These are phyloP conservation scores for Platycheirus rosarum DNA, from an alignment of 2,888 invertebrate genomes.

Conservation along the genomic window DNA sequence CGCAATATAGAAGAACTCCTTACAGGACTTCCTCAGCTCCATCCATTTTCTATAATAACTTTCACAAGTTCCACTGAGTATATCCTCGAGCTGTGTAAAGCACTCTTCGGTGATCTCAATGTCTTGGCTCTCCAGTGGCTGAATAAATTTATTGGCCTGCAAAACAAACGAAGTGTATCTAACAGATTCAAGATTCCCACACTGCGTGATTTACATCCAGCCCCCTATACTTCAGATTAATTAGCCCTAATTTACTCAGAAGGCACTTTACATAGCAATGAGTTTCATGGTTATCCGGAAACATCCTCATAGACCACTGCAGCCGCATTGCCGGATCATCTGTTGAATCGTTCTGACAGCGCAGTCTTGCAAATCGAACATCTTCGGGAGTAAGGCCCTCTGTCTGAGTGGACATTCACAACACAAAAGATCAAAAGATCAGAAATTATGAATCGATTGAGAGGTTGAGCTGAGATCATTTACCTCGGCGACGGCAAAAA, in stretches of 20 bases:
- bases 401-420: background rate
- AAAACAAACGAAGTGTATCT: background rate
- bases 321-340: constrained; percentile 50
- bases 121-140: constrained; percentile 55
- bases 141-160: constrained; percentile 56
- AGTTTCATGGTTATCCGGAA: constrained; percentile 76
- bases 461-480: constrained; percentile 53
- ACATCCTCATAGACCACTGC: constrained; percentile 74
- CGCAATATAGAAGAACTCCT: constrained; percentile 43
- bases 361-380: constrained; percentile 71
- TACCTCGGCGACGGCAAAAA: constrained; percentile 54
- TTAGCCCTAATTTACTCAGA: constrained; percentile 77
- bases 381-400: constrained; percentile 70
- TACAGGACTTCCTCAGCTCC: constrained; percentile 42
- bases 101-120: constrained; percentile 53
- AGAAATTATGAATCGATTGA: constrained; percentile 54
- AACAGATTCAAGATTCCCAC: constrained; percentile 25
- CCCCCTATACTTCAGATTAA: constrained; percentile 75
- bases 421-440: constrained; percentile 50
- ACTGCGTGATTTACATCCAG: constrained; percentile 74
- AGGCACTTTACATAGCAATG: constrained; percentile 78
- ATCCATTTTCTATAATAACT: constrained; percentile 76
- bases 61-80: constrained; percentile 75
- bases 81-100: constrained; percentile 54
- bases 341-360: constrained; percentile 74